phyloP scores from a whole-genome alignment of 2,797 vertebrate species.

The Chelonia mydas region DNA sequence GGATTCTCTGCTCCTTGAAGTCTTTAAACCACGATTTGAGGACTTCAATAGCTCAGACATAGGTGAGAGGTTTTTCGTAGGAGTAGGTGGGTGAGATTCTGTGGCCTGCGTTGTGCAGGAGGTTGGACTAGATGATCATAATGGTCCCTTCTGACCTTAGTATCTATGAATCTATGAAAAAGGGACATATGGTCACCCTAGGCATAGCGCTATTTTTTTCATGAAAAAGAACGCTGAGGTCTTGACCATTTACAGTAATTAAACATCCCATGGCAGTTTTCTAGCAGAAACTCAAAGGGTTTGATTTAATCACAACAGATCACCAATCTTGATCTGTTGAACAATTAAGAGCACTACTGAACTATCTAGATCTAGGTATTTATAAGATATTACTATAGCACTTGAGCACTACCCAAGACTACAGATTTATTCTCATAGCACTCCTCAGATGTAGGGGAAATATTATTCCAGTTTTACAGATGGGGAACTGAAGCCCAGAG shows the following conservation, averaged over 20 bases:
- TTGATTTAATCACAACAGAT: not conserved
- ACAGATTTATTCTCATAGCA: not conserved
- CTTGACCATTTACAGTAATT: constrained; percentile 10
- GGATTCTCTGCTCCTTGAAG: too few relatives aligned
- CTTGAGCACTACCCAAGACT: not conserved
- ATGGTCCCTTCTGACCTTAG: too few relatives aligned
- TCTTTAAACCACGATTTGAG: too few relatives aligned
- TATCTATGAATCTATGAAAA: too few relatives aligned
- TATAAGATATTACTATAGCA: not conserved
- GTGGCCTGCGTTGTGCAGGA: too few relatives aligned
- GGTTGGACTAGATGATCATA: too few relatives aligned
- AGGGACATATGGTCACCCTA: too few relatives aligned
- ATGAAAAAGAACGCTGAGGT: not conserved
- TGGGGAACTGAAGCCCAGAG: not conserved
- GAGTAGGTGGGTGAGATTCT: too few relatives aligned
- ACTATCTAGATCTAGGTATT: not conserved
- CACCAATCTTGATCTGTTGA: not conserved
- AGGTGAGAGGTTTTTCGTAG: too few relatives aligned
- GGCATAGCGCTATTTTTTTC: not conserved
- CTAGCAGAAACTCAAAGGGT: not conserved
- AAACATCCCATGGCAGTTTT: not conserved
- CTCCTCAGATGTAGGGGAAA: not conserved
- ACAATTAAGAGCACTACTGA: not conserved
- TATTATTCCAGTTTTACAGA: not conserved
- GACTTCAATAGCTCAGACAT: too few relatives aligned